phyloP scores from a whole-genome alignment of 1,140 invertebrate species.

The Listronotus bonariensis region DNA sequence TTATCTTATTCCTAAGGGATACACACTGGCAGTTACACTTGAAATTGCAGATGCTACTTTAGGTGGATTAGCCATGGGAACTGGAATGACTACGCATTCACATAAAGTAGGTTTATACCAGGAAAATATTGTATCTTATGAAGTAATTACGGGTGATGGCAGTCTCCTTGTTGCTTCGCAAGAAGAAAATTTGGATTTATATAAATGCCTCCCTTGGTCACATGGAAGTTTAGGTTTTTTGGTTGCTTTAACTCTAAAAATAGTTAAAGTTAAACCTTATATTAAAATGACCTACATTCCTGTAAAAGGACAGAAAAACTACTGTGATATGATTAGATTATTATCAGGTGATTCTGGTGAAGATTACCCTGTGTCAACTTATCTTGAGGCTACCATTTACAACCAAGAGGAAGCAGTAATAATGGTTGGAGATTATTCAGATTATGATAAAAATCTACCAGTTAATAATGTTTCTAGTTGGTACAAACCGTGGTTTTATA shows the following conservation, averaged over 20 bases:
- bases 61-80: constrained; percentile 63
- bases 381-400: constrained; percentile 62
- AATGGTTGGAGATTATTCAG: constrained; percentile 60
- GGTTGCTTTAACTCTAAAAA: constrained; percentile 59
- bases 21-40: constrained; percentile 62
- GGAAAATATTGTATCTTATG: constrained; percentile 60
- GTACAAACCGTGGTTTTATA: constrained; percentile 70
- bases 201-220: constrained; percentile 61
- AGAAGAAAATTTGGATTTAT: constrained; percentile 59
- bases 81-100: constrained; percentile 61
- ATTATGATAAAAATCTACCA: constrained; percentile 50
- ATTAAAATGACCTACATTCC: constrained; percentile 63
- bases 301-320: constrained; percentile 58
- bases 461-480: constrained; percentile 60
- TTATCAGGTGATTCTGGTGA: constrained; percentile 50
- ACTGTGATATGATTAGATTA: constrained; percentile 60
- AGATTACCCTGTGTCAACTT: constrained; percentile 55
- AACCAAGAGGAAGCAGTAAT: constrained; percentile 60
- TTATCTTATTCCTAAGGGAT: constrained; percentile 59
- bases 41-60: constrained; percentile 60
- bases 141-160: constrained; percentile 61
- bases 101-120: constrained; percentile 62
- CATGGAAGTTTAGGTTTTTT: constrained; percentile 64
- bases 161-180: constrained; percentile 56
- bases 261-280: constrained; percentile 60